Evolutionary conservation across 2,888 invertebrate species (phyloP).

Genomic region (Miltochrista miniata): DNA sequence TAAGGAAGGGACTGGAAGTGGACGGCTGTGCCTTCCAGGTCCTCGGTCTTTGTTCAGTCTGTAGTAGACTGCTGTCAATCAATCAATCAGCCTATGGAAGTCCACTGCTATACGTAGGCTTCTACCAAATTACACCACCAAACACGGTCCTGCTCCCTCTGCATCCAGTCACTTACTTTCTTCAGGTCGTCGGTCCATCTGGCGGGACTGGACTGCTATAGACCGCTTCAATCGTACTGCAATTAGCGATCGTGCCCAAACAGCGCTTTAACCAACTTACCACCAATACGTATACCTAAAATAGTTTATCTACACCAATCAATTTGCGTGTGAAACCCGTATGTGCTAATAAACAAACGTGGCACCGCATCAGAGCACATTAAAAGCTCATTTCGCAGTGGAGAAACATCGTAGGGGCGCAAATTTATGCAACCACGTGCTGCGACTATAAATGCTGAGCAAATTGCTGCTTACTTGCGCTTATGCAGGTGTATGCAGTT

Average conservation of each 20-base stretch:
- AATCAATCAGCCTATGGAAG: too few species aligned
- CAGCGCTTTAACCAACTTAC: neutral
- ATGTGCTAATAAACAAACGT: slow-evolving; percentile 29
- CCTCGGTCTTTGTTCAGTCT: too few species aligned
- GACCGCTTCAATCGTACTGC: too few species aligned
- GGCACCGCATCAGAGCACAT: slow-evolving; percentile 33
- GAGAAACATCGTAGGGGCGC: slow-evolving; percentile 28
- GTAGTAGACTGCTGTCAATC: too few species aligned
- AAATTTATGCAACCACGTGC: slow-evolving; percentile 48
- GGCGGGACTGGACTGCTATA: too few species aligned
- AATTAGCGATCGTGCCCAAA: neutral
- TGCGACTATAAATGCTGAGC: slow-evolving; percentile 38
- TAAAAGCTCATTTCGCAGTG: slow-evolving; percentile 41
- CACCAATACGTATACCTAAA: neutral
- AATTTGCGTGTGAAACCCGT: slow-evolving; percentile 15
- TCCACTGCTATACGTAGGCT: too few species aligned
- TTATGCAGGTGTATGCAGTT: slow-evolving; percentile 7
- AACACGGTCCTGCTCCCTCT: too few species aligned
- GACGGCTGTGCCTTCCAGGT: too few species aligned
- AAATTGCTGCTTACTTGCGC: slow-evolving; percentile 37
- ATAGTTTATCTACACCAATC: slow-evolving; percentile 9
- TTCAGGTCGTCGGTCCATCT: too few species aligned
- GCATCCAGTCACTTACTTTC: too few species aligned
- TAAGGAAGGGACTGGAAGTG: too few species aligned
- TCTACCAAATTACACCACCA: too few species aligned